Percentiles rank a stretch among this genome's conserved stretches.
Evolutionary conservation across 2,888 invertebrate genomes (phyloP).

Genomic region (Leptinotarsa tumamoca): DNA sequence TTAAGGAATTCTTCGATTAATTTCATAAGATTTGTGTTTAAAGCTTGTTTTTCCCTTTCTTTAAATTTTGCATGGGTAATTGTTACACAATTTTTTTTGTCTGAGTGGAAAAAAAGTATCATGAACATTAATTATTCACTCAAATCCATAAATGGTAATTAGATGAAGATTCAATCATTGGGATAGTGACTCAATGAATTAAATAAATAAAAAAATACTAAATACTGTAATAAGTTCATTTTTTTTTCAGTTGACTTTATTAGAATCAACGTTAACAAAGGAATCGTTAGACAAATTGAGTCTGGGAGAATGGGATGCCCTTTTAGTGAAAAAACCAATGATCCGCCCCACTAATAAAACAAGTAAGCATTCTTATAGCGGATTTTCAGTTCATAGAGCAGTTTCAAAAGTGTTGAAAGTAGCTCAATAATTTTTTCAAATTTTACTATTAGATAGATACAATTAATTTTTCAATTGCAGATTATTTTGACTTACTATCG

Average conservation of each 20-base stretch:
- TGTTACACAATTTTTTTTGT: too few relatives aligned
- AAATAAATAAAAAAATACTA: background rate
- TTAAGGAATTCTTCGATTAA: too few relatives aligned
- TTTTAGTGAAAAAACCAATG: slow-evolving; percentile 51
- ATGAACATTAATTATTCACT: too few relatives aligned
- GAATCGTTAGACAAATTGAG: slow-evolving; percentile 58
- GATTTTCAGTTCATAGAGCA: too few relatives aligned
- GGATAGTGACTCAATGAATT: background rate
- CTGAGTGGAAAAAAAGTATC: too few relatives aligned
- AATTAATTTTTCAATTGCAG: slow-evolving; percentile 63
- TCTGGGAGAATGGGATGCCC: slow-evolving; percentile 56
- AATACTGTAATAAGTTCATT: background rate
- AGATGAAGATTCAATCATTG: too few relatives aligned
- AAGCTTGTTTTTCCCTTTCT: too few relatives aligned
- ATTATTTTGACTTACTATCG: slow-evolving; percentile 80
- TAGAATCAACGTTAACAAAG: slow-evolving; percentile 60
- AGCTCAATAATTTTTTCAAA: too few relatives aligned
- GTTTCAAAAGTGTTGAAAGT: too few relatives aligned
- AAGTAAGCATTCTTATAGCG: slow-evolving; percentile 45
- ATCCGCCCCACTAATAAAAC: slow-evolving; percentile 53
- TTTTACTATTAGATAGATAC: background rate
- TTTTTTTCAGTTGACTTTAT: slow-evolving; percentile 54
- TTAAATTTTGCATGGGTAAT: too few relatives aligned
- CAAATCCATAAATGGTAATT: too few relatives aligned
- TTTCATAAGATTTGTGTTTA: too few relatives aligned